Percentiles rank a stretch among this genome's conserved stretches.
Conservation (phyloP, 2,113 vertebrate genomes). For the Paraplagusia blochii region DNA sequence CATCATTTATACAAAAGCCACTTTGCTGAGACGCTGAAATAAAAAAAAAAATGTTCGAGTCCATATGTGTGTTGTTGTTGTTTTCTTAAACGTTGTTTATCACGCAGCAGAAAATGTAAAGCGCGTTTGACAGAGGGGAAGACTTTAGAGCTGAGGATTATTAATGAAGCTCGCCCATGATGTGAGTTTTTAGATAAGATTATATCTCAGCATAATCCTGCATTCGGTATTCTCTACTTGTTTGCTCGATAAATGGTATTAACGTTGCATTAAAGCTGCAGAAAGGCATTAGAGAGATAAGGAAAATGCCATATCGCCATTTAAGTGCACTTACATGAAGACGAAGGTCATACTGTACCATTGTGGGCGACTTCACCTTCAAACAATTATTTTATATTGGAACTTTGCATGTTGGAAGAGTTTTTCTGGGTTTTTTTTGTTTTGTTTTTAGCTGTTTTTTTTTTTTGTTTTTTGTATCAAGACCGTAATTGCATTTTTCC, state of each 20-base stretch:
- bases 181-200: conserved; percentile 39
- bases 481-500: conserved; percentile 26
- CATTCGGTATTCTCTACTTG: conserved; percentile 31
- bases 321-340: background rate
- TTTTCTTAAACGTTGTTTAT: too few species aligned
- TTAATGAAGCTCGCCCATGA: conserved; percentile 26
- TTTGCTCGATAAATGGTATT: conserved; percentile 46
- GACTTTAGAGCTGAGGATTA: conserved; percentile 43
- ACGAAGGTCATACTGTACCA: too few species aligned
- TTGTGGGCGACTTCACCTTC: too few species aligned
- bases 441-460: too few species aligned
- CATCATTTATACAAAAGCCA: conserved; percentile 33
- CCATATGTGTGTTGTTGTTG: too few species aligned
- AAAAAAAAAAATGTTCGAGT: too few species aligned
- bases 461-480: conserved; percentile 16
- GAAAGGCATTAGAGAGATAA: conserved; percentile 10
- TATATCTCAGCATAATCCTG: conserved; percentile 51
- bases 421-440: too few species aligned
- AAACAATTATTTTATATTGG: too few species aligned
- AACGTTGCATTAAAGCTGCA: conserved; percentile 2
- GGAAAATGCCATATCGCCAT: background rate
- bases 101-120: conserved; percentile 5
- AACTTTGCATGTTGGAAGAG: too few species aligned
- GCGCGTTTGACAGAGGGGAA: conserved; percentile 1
- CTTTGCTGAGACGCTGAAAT: conserved; percentile 23